Evolutionary conservation across 2,888 invertebrate species (phyloP), one percentile per base, ranked within the genome.

Genomic region (Noctua fimbriata): DNA sequence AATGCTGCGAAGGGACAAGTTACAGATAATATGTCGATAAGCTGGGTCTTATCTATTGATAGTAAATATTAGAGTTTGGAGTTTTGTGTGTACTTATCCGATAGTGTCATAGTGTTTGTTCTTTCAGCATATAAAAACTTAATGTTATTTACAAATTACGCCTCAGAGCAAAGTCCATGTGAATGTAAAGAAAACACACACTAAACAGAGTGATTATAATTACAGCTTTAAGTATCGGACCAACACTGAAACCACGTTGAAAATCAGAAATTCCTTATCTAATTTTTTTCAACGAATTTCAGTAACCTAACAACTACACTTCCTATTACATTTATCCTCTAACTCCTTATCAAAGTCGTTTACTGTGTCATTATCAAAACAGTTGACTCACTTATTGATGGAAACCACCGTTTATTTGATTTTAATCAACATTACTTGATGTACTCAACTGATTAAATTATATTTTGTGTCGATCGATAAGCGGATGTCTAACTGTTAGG

Each of bases 1-100:
- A 76, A 87, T 85, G 88, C 81, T 55, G 75, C 67, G 18, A 58
- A n/a, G 36, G 49, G 74, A 72, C 87, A 52, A n/a, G 4, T 24
- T 4, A 18, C n/a, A 74, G 84, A 87, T 84, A 87, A 70, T 69
- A 5, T 69, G 47, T 36, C 66, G 73, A 87, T 84, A 75, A 69
- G 55, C 58, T n/a, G 6, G 5, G 21, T 58, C 47, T 85, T 73
- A 80, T 87, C 88, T 87, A 85, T 85, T 73, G 85, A 84, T 79
- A 71, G 49, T 36, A 73, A 84, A 84, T 79, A 79, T 73, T 73
- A 12, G 14, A 32, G 24, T 49, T 78, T 60, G 60, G 47, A 41
- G 44, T 73, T 44, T 52, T 69, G 14, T 55, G 36, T 36, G 18
- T 41, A 41, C 36, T 49, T n/a, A n/a, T 49, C 24, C n/a, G 67